Conservation (phyloP, 2,113 vertebrate species). For the Oncorhynchus tshawytscha region DNA sequence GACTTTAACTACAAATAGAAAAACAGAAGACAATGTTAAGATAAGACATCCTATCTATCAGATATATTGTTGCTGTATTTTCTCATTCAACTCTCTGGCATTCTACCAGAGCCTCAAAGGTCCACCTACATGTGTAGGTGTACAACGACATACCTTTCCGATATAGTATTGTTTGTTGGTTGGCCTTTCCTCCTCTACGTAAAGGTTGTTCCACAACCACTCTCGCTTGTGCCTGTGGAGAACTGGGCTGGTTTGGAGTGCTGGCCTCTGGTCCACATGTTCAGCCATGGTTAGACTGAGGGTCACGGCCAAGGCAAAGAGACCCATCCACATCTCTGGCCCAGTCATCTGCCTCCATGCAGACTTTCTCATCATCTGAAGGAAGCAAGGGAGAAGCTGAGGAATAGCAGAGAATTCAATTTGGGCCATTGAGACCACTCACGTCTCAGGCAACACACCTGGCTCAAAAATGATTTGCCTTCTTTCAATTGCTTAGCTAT, state of each 20-base stretch:
- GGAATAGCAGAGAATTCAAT: neutral
- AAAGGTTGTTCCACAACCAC: slow-evolving; percentile 89
- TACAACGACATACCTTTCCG: slow-evolving; percentile 76
- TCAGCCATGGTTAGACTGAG: slow-evolving; percentile 7
- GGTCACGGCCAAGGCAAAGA: slow-evolving; percentile 25
- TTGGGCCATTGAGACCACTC: neutral
- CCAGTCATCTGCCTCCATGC: slow-evolving; percentile 33
- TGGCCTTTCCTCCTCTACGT: slow-evolving; percentile 77
- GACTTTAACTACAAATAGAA: slow-evolving; percentile 79
- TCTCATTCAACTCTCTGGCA: neutral
- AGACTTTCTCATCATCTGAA: slow-evolving; percentile 49
- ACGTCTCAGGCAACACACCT: no score
- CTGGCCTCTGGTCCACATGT: neutral
- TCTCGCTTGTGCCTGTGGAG: slow-evolving; percentile 74
- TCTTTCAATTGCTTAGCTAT: no score
- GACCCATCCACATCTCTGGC: slow-evolving; percentile 42
- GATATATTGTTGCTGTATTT: no score
- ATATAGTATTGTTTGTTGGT: slow-evolving; percentile 68
- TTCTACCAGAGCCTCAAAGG: no score
- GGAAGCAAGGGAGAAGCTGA: neutral
- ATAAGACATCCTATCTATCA: no score
- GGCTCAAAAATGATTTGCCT: no score
- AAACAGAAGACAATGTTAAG: neutral
- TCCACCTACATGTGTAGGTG: no score
- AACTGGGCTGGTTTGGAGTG: slow-evolving; percentile 6